These are phyloP conservation scores for Heliconius cydno DNA, from an alignment of 2,888 invertebrate species.

Conservation along the genomic window DNA sequence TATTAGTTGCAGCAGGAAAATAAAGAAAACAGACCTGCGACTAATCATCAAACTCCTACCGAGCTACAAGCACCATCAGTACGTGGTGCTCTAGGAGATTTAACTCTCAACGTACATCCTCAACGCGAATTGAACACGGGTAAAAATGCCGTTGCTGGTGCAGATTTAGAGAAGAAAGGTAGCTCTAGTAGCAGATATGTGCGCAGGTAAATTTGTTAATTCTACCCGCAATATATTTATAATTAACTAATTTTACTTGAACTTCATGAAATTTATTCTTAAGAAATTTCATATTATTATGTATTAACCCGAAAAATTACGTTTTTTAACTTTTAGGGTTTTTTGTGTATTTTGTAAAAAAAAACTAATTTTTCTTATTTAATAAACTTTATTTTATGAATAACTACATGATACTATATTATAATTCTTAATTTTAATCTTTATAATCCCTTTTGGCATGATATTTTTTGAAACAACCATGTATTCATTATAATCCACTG, in stretches of 20 bases:
- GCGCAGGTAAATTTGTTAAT: constrained; percentile 58
- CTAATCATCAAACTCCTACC: constrained; percentile 52
- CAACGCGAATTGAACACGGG: constrained; percentile 63
- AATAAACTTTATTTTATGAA: no score
- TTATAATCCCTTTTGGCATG: no score
- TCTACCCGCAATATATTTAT: constrained; percentile 49
- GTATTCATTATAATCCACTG: no score
- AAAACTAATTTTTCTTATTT: no score
- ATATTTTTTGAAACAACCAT: no score
- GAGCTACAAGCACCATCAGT: constrained; percentile 65
- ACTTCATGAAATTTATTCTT: neutral
- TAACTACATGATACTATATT: no score
- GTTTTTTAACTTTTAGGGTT: no score
- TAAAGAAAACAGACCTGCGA: constrained; percentile 69
- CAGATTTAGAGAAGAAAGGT: constrained; percentile 73
- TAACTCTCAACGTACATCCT: constrained; percentile 70
- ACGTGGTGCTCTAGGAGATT: constrained; percentile 74
- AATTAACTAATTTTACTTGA: neutral
- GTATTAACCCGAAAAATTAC: no score
- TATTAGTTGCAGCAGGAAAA: constrained; percentile 65
- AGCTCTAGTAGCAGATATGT: constrained; percentile 55
- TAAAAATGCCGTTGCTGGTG: constrained; percentile 66
- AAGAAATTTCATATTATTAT: neutral
- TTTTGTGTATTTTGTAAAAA: no score
- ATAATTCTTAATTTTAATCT: no score